Conservation (phyloP, 2,797 vertebrate genomes). For the Channallabes apus region DNA sequence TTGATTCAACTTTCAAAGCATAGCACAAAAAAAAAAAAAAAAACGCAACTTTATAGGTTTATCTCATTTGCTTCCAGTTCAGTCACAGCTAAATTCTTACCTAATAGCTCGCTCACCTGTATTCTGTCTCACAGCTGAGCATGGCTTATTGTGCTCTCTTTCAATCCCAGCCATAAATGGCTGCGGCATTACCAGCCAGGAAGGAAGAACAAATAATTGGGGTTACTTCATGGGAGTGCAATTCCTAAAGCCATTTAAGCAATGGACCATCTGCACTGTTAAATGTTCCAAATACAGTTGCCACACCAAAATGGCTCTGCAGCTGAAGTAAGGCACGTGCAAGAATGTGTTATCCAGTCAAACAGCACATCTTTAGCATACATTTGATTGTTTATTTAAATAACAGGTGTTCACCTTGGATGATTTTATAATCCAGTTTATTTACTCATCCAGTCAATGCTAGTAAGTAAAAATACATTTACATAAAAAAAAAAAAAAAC, state of each 20-base stretch:
- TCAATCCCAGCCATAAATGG: neutral
- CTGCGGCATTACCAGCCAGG: neutral
- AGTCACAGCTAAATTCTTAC: neutral
- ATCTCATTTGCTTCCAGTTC: neutral
- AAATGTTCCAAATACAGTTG: conserved; percentile 20
- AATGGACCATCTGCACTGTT: conserved; percentile 12
- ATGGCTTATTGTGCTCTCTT: neutral
- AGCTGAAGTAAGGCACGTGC: neutral
- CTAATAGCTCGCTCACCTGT: neutral
- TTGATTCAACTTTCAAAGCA: neutral
- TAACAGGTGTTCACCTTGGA: conserved; percentile 17
- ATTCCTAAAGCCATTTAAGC: conserved; percentile 6
- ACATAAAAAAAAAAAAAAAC: conserved; percentile 16
- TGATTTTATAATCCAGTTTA: neutral
- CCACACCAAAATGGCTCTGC: conserved; percentile 9
- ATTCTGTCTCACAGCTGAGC: neutral
- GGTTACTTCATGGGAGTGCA: neutral
- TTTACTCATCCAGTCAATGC: conserved; percentile 15
- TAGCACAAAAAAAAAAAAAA: neutral
- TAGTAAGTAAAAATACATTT: neutral
- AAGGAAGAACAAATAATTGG: conserved; percentile 12
- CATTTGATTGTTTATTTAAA: neutral
- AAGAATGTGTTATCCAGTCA: neutral
- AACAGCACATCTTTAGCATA: neutral
- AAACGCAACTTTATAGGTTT: neutral